Base-by-base conservation (phyloP, 2,888 invertebrate genomes). In the Agonopterix heracliana region DNA sequence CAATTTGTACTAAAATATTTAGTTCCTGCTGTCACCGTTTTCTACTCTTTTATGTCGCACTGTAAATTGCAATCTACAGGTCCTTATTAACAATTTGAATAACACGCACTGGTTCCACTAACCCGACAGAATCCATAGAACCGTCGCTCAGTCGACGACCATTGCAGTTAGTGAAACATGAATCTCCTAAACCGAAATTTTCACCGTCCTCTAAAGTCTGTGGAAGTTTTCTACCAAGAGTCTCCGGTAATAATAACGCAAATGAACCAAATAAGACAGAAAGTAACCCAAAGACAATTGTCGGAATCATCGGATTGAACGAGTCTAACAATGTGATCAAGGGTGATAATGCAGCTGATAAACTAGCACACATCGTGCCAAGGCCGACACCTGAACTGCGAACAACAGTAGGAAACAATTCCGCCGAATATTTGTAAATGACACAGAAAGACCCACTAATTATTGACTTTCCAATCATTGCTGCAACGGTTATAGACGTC, bases 401-500 rank as follows among this genome's bases (percentile, higher is more conserved):
- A 1, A 96, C 91, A 0, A 95, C 95, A 0, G 96, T 96, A 0
- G 96, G 96, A 66, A 95, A 96, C 8, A 96, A 74, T 78, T 96
- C 96, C 0, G 96, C 95, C 0, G 95, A 95, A 73, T 95, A 96
- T 68, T 96, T 96, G 74, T 95, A 96, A 56, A 95, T 92, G 12
- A 96, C 93, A 0, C 95, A 95, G 76, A 95, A 96, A 0, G 95
- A 95, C 45, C 94, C 94, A 26, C 96, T 94, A 60, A 96, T 95
- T 63, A 95, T 92, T 34, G 95, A 89, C 78, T 96, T 96, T 0
- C 96, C 96, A 14, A 94, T 68, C 89, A 96, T 92, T 0, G 94
- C 94, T 36, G 94, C 89, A 0, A 89, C 87, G 0, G 91, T 93
- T 1, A 91, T 86, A 0, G 87, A 65, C 1, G 89, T 84, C 48